Evolutionary conservation across 2,113 vertebrate genomes (phyloP).

Genomic region (Opisthocomus hoazin): DNA sequence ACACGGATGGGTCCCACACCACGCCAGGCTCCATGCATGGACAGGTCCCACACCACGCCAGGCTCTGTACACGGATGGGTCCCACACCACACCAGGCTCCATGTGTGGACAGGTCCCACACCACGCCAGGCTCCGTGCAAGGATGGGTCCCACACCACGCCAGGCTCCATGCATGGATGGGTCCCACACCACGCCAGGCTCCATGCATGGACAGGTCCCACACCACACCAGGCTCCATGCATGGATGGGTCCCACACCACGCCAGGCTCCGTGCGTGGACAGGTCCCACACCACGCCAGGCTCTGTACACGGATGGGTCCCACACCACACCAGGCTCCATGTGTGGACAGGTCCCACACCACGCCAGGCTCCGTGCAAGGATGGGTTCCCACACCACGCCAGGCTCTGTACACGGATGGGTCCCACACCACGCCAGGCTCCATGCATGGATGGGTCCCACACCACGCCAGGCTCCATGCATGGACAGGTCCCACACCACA

Average conservation of each 20-base stretch:
- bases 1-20: not conserved
- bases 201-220: not conserved
- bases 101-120: not conserved
- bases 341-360: not conserved
- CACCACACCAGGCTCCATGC: not conserved
- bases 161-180: too few species aligned
- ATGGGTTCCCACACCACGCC: not conserved
- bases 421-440: not conserved
- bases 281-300: not conserved
- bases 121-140: not conserved
- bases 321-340: not conserved
- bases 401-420: too few species aligned
- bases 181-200: not conserved
- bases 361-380: not conserved
- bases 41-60: not conserved
- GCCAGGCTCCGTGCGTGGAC: not conserved
- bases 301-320: too few species aligned
- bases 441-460: too few species aligned
- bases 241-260: rapidly evolving
- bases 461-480: not conserved
- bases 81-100: not conserved
- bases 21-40: not conserved
- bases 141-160: not conserved
- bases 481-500: rapidly evolving
- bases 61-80: too few species aligned